Conservation (phyloP, 2,888 invertebrate genomes). For the Plutella xylostella region DNA sequence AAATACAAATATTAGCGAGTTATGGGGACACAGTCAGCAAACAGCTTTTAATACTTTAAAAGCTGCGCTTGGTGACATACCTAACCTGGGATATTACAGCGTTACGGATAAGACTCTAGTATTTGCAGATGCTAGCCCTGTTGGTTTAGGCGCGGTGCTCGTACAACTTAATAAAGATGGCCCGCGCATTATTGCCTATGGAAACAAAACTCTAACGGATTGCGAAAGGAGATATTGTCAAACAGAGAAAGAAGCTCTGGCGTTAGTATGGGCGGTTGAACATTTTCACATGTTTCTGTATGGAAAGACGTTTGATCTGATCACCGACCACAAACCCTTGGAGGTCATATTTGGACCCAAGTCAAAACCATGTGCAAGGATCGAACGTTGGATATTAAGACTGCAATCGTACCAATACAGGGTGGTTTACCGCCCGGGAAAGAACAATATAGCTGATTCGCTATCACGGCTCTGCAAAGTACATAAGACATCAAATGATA, state of each 20-base stretch:
- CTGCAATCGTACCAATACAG: slow-evolving; percentile 19
- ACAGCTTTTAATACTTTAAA: slow-evolving; percentile 13
- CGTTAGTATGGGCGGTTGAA: slow-evolving; percentile 23
- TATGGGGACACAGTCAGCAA: slow-evolving; percentile 12
- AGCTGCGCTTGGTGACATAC: slow-evolving; percentile 10
- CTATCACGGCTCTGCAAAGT: background rate
- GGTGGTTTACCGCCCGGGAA: too few relatives aligned
- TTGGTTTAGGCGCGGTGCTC: slow-evolving; percentile 17
- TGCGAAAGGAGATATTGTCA: slow-evolving; percentile 22
- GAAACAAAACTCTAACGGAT: slow-evolving; percentile 20
- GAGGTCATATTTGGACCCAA: slow-evolving; percentile 20
- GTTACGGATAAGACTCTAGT: slow-evolving; percentile 18
- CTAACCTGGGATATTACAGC: slow-evolving; percentile 21
- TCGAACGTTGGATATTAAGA: slow-evolving; percentile 23
- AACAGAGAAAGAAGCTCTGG: slow-evolving; percentile 25
- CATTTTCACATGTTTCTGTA: slow-evolving; percentile 23
- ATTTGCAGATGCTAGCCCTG: slow-evolving; percentile 23
- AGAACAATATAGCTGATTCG: too few relatives aligned
- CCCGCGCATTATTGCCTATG: slow-evolving; percentile 23
- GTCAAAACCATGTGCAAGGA: slow-evolving; percentile 22
- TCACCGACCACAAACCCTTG: slow-evolving; percentile 24
- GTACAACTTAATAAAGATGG: slow-evolving; percentile 14
- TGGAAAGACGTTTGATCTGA: slow-evolving; percentile 25
- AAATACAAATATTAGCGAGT: slow-evolving; percentile 14
- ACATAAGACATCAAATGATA: background rate